These are phyloP conservation scores for Dicyrtoma fusca DNA, from an alignment of 2,888 invertebrate species.

Conservation along the genomic window DNA sequence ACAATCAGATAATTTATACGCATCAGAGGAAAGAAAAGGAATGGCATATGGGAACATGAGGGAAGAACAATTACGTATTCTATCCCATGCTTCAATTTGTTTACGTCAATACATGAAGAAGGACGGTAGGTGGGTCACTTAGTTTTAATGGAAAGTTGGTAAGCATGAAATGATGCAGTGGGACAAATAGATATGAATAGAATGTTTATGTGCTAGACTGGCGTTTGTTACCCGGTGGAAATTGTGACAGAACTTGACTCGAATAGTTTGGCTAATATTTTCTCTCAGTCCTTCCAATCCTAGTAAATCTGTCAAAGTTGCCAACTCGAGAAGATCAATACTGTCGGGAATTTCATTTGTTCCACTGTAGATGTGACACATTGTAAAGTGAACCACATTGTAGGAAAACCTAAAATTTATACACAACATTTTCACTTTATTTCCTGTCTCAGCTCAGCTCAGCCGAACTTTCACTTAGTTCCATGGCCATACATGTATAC, in stretches of 20 bases:
- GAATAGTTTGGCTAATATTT: conserved; percentile 83
- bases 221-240: conserved; percentile 78
- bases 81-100: background rate
- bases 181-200: background rate
- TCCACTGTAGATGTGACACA: conserved; percentile 94
- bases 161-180: background rate
- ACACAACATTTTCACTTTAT: conserved; percentile 5
- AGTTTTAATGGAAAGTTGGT: background rate
- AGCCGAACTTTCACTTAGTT: too few relatives aligned
- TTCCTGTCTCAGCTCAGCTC: too few relatives aligned
- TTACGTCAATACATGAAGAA: too few relatives aligned
- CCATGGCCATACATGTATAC: too few relatives aligned
- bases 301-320: conserved; percentile 86
- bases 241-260: conserved; percentile 88
- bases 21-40: background rate
- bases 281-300: conserved; percentile 89
- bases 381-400: conserved; percentile 83
- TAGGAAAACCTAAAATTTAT: conserved; percentile 71
- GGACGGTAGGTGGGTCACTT: too few relatives aligned
- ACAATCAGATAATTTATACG: background rate
- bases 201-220: too few relatives aligned
- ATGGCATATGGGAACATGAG: background rate
- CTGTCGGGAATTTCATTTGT: conserved; percentile 84
- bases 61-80: background rate
- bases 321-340: conserved; percentile 82